Conservation (phyloP, 2,888 invertebrate genomes). For the Hirtodrosophila alboralis region DNA sequence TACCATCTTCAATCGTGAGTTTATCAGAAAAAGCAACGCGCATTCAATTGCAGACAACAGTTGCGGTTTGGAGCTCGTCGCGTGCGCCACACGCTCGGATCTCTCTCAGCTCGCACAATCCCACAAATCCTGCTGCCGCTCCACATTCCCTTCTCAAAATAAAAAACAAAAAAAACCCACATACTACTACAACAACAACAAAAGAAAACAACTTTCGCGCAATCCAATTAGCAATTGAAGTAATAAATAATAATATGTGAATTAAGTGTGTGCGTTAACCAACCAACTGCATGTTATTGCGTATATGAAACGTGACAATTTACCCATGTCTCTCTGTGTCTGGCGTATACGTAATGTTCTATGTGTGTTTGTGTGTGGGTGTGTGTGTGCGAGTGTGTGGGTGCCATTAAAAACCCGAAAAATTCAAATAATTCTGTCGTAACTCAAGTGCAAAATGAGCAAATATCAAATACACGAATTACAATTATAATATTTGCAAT, state of each 20-base stretch:
- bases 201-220: slow-evolving; percentile 26
- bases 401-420: slow-evolving; percentile 2
- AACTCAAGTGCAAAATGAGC: slow-evolving; percentile 11
- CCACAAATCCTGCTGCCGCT: slow-evolving; percentile 6
- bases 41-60: slow-evolving; percentile 54
- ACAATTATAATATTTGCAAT: too few species aligned
- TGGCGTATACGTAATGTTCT: slow-evolving; percentile 54
- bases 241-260: slow-evolving; percentile 32
- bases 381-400: too few species aligned
- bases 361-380: too few species aligned
- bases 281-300: slow-evolving; percentile 2
- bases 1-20: slow-evolving; percentile 17
- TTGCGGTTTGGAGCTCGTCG: slow-evolving; percentile 74
- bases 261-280: background rate
- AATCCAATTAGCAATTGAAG: slow-evolving; percentile 48
- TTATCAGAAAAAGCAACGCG: slow-evolving; percentile 59
- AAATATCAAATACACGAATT: too few species aligned
- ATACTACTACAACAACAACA: too few species aligned
- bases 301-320: slow-evolving; percentile 7
- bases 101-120: slow-evolving; percentile 15
- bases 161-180: too few species aligned
- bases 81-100: slow-evolving; percentile 43
- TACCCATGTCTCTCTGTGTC: slow-evolving; percentile 3
- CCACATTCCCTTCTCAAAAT: too few species aligned
- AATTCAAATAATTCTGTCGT: slow-evolving; percentile 13